Conservation (phyloP, 2,113 vertebrate species). For the Leptobrachium leishanense region DNA sequence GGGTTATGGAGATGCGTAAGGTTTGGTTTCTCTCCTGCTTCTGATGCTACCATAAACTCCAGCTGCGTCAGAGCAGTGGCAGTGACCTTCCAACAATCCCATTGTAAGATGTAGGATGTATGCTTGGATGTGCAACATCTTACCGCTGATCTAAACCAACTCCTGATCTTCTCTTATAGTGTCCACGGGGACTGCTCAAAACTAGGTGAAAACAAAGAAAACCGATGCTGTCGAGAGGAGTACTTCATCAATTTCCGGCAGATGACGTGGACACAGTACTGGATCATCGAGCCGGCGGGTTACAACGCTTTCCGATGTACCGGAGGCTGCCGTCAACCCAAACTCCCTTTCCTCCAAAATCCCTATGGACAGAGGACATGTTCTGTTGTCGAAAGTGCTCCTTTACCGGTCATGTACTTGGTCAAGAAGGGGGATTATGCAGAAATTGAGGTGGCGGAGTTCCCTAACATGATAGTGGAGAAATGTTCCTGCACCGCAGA, state of each 20-base stretch:
- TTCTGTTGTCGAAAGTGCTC: constrained; percentile 69
- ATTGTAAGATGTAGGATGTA: too few species aligned
- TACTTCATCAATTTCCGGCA: constrained; percentile 80
- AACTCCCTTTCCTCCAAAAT: constrained; percentile 51
- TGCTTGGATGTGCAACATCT: too few species aligned
- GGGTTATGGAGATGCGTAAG: too few species aligned
- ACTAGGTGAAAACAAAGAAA: constrained; percentile 51
- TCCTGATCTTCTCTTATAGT: constrained; percentile 54
- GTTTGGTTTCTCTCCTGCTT: too few species aligned
- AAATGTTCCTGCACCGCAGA: constrained; percentile 77
- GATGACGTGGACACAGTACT: constrained; percentile 79
- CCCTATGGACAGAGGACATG: constrained; percentile 74
- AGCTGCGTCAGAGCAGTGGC: too few species aligned
- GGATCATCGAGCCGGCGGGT: constrained; percentile 80
- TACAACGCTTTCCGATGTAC: constrained; percentile 79
- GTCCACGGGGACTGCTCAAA: constrained; percentile 76
- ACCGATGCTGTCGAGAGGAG: constrained; percentile 76
- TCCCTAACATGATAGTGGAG: constrained; percentile 84
- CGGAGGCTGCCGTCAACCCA: constrained; percentile 73
- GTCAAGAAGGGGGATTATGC: constrained; percentile 84
- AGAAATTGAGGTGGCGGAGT: constrained; percentile 84
- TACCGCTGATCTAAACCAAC: too few species aligned
- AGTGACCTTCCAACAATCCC: too few species aligned
- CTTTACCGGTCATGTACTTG: constrained; percentile 86
- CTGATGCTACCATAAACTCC: too few species aligned